Evolutionary conservation across 1,140 invertebrate genomes (phyloP).

Genomic region (Tetramorium parvispinum): DNA sequence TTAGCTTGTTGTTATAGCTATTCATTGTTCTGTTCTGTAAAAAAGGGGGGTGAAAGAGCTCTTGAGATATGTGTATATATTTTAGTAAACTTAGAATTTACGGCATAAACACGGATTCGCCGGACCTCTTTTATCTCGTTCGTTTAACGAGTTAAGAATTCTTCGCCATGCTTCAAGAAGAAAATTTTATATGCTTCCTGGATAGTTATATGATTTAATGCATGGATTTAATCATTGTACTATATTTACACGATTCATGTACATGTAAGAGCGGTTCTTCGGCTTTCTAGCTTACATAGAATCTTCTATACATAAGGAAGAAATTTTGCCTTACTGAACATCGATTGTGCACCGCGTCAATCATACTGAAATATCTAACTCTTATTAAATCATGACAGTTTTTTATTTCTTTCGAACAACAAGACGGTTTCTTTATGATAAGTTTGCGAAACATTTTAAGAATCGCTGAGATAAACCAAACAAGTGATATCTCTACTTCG

Average conservation of each 20-base stretch:
- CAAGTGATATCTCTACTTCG: constrained; percentile 23
- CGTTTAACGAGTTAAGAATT: constrained; percentile 9
- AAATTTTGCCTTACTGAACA: neutral
- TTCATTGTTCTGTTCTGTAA: neutral
- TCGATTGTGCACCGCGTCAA: neutral
- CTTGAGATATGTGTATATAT: neutral
- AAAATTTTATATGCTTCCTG: constrained; percentile 9
- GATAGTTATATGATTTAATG: constrained; percentile 35
- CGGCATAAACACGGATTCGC: neutral
- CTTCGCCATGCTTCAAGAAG: neutral
- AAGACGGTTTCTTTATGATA: neutral
- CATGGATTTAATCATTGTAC: neutral
- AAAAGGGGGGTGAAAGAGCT: neutral
- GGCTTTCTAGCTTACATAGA: neutral
- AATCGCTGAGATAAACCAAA: constrained; percentile 14
- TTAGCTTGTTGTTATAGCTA: neutral
- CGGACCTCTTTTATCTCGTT: constrained; percentile 6
- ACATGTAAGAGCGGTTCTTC: neutral
- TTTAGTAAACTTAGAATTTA: neutral
- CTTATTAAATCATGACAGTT: neutral
- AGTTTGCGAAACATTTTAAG: neutral
- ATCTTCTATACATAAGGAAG: neutral
- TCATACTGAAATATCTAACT: neutral
- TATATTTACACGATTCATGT: neutral
- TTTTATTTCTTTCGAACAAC: neutral